Conservation (phyloP, 2,888 invertebrate species). For the Tipula helvola region DNA sequence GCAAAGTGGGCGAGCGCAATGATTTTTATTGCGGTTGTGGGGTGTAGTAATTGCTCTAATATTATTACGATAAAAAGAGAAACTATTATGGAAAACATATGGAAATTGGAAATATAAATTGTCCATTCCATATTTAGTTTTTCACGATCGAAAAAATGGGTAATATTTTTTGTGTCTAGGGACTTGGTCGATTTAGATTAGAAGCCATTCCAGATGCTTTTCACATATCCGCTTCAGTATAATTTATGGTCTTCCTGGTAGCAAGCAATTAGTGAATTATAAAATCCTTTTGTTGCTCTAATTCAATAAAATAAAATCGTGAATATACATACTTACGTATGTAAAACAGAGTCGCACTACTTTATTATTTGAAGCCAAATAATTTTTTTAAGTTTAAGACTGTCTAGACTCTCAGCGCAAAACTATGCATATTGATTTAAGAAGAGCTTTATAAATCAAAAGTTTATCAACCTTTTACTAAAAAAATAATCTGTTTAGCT, state of each 20-base stretch:
- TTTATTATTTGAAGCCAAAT: background rate
- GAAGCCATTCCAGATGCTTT: background rate
- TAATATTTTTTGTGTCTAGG: background rate
- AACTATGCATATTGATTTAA: background rate
- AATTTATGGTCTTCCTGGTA: background rate
- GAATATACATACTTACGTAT: background rate
- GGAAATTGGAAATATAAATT: background rate
- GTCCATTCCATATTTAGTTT: background rate
- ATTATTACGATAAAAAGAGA: background rate
- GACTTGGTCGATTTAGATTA: background rate
- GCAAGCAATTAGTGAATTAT: background rate
- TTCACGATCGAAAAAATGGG: background rate
- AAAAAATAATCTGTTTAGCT: background rate
- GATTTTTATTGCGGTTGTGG: background rate
- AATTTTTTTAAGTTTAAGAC: too few species aligned
- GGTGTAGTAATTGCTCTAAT: background rate
- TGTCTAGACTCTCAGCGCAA: background rate
- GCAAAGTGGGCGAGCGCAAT: background rate
- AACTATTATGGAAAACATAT: background rate
- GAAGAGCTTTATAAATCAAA: background rate
- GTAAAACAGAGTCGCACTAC: background rate
- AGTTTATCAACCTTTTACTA: background rate
- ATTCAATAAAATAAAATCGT: background rate
- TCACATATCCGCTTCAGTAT: background rate
- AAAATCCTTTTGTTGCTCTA: background rate